Percentiles rank a stretch among this genome's conserved stretches.
phyloP scores from a whole-genome alignment of 2,888 invertebrate species.

The Lasius fuliginosus region DNA sequence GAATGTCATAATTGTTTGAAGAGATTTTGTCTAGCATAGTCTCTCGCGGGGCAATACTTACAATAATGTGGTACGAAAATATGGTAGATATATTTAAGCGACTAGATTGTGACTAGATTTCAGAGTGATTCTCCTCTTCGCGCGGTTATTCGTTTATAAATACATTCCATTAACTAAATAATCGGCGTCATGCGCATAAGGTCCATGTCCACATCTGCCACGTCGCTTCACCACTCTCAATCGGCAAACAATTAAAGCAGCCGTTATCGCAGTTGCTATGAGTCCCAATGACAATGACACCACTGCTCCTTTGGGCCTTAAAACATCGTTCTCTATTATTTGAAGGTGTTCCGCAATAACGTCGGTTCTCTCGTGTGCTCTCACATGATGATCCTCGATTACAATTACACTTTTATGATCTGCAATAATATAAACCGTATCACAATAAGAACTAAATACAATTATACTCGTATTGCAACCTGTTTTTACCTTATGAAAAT shows the following conservation, averaged over 20 bases:
- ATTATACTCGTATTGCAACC: background rate
- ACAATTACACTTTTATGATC: conserved; percentile 68
- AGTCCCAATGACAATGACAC: conserved; percentile 93
- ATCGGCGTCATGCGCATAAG: conserved; percentile 97
- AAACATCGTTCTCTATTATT: conserved; percentile 75
- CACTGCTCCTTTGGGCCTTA: conserved; percentile 92
- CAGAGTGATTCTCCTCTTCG: conserved; percentile 37
- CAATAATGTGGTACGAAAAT: conserved; percentile 63
- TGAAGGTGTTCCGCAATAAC: conserved; percentile 80
- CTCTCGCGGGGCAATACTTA: background rate
- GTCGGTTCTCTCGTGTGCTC: conserved; percentile 62
- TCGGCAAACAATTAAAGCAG: conserved; percentile 93
- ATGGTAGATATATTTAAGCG: conserved; percentile 50
- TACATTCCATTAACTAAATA: conserved; percentile 99
- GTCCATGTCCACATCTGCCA: conserved; percentile 92
- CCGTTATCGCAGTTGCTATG: conserved; percentile 93
- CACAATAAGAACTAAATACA: background rate
- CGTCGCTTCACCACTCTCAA: conserved; percentile 93
- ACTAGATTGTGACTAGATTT: conserved; percentile 40
- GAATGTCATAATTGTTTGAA: background rate
- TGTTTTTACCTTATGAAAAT: too few relatives aligned
- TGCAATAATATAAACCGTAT: conserved; percentile 24
- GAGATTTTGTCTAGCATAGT: background rate
- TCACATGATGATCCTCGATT: conserved; percentile 67
- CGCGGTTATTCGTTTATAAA: conserved; percentile 88